Base-by-base conservation (phyloP, 2,888 invertebrate species). In the Marronus borbonicus region DNA sequence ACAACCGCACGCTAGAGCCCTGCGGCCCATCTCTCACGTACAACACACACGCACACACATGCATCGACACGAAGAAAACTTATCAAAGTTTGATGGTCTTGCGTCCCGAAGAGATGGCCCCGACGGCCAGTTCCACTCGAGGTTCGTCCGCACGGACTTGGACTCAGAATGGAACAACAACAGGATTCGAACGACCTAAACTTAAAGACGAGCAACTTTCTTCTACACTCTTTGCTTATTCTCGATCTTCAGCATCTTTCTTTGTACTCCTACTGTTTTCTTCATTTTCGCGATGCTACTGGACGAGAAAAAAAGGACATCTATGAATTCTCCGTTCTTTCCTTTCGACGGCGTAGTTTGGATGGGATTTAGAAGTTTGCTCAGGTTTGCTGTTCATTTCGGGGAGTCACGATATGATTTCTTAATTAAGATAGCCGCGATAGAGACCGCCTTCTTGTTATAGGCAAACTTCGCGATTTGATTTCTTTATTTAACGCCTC, bases 31-130 rank as follows among this genome's bases (percentile, higher is more conserved):
- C 76, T 49, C 55, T 52, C 36, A 20, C 75, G 24, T 44, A 14
- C 39, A 64, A 76, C 44, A 64, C 44, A 64, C 20, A 64, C 52
- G 65, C 50, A 10, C n/a, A 64, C 52, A 65, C 50, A 10, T 8
- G 31, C 28, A 14, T 64, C 75, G 79, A 60, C 28, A 66, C 81
- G 78, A 77, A 80, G 84, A 84, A 84, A 84, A 83, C 87, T 88
- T 89, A 89, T 89, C 88, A 89, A 89, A 89, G 85, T 89, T 89
- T 88, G 89, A 89, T 88, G 88, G 86, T 85, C 86, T 44, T 44
- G 84, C 83, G 85, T 86, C 84, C 65, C 82, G 80, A 82, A 82
- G 83, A 83, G 82, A 82, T 82, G 81, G 82, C 82, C 80, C 81
- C 44, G 44, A 44, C 44, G 76, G 31, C 65, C 49, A 24, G 70